These are phyloP conservation scores for Cerastis rubricosa DNA, from an alignment of 2,888 invertebrate genomes.

Conservation along the genomic window DNA sequence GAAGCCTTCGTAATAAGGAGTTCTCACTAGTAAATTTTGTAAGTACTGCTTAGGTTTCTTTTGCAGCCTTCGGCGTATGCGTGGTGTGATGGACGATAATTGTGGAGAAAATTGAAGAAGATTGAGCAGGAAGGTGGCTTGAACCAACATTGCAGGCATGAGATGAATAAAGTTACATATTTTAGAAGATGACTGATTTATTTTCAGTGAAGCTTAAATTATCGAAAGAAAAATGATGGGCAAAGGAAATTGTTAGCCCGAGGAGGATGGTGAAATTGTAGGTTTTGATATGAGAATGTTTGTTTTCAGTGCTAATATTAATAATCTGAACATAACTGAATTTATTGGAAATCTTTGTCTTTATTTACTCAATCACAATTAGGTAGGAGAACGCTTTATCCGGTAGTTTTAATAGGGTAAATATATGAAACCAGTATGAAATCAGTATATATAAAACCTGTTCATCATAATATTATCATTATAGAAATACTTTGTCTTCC, in stretches of 20 bases:
- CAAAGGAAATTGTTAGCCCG: not conserved
- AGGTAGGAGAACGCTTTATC: not conserved
- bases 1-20: conserved; percentile 49
- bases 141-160: conserved; percentile 23
- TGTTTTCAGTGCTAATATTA: not conserved
- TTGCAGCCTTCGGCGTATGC: conserved; percentile 39
- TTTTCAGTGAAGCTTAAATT: conserved; percentile 18
- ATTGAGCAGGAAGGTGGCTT: conserved; percentile 44
- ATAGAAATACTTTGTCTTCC: not conserved
- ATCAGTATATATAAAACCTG: too few species aligned
- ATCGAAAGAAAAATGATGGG: conserved; percentile 4
- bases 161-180: conserved; percentile 36
- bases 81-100: conserved; percentile 49
- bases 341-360: not conserved
- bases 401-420: not conserved
- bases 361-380: not conserved
- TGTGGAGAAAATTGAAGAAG: conserved; percentile 49
- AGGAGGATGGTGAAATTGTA: not conserved
- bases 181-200: conserved; percentile 41
- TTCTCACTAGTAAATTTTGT: conserved; percentile 57
- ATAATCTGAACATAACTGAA: not conserved
- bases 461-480: too few species aligned
- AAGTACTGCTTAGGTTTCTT: conserved; percentile 34
- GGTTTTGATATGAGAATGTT: not conserved
- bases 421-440: too few species aligned